These are phyloP conservation scores for Gasteruption jaculator DNA, from an alignment of 2,888 invertebrate genomes.

Conservation along the genomic window DNA sequence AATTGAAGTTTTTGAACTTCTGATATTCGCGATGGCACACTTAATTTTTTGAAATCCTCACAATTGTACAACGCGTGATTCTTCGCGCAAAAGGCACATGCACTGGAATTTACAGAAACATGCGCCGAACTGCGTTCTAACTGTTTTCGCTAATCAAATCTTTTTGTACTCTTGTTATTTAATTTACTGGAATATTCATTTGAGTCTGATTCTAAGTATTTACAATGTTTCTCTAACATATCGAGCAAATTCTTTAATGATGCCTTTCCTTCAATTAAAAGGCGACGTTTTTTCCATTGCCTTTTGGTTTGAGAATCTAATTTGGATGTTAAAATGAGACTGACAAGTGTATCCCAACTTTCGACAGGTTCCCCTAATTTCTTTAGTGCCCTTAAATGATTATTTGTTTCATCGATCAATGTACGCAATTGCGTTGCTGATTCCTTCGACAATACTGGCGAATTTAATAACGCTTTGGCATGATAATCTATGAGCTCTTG, in stretches of 20 bases:
- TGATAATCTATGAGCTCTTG: conserved; percentile 8
- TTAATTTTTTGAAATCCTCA: conserved; percentile 3
- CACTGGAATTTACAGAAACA: conserved; percentile 1
- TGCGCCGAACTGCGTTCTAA: background rate
- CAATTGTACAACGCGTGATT: conserved; percentile 10
- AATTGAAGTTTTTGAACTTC: conserved; percentile 9
- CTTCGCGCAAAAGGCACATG: conserved; percentile 9
- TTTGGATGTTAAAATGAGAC: conserved; percentile 10
- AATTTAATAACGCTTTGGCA: conserved; percentile 13
- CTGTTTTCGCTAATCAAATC: background rate
- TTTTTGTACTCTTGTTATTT: background rate
- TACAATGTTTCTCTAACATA: conserved; percentile 6
- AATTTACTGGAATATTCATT: background rate
- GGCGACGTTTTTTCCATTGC: conserved; percentile 12
- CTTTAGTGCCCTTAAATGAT: conserved; percentile 12
- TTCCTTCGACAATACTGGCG: conserved; percentile 8
- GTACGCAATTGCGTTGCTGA: conserved; percentile 7
- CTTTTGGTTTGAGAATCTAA: conserved; percentile 15
- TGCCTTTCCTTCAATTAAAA: background rate
- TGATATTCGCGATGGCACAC: conserved; percentile 5
- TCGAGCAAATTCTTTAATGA: background rate
- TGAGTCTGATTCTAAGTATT: background rate
- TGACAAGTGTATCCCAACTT: conserved; percentile 13
- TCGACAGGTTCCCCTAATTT: conserved; percentile 13
- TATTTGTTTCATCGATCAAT: conserved; percentile 10